Evolutionary conservation across 2,113 vertebrate genomes (phyloP).

Genomic region (Pholis gunnellus): DNA sequence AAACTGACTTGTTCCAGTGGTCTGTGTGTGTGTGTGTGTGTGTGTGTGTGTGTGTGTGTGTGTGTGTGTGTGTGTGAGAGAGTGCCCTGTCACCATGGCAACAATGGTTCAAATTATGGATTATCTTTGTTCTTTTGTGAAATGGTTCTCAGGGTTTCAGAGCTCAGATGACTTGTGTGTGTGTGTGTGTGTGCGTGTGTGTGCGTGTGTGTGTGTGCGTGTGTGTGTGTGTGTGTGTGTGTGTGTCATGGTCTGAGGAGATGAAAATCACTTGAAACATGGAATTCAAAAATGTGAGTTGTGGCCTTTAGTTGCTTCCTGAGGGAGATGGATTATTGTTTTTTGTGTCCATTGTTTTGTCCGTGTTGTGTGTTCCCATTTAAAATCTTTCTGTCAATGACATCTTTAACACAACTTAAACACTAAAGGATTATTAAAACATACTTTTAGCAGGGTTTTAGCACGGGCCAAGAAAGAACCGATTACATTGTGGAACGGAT

Average conservation of each 20-base stretch:
- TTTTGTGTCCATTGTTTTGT: no score
- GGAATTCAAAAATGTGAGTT: not conserved
- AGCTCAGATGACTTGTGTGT: not conserved
- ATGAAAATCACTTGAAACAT: conserved; percentile 16
- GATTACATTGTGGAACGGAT: not conserved
- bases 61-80: not conserved
- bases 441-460: no score
- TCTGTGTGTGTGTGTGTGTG: not conserved
- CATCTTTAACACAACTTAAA: not conserved
- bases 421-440: not conserved
- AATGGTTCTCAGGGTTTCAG: conserved; percentile 30
- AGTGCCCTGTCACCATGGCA: conserved; percentile 19
- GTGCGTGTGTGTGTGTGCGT: conserved; percentile 6
- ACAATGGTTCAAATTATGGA: conserved; percentile 42
- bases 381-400: no score
- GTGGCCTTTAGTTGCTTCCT: not conserved
- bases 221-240: conserved; percentile 1
- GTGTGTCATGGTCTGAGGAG: not conserved
- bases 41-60: not conserved
- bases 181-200: conserved; percentile 16
- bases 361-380: no score
- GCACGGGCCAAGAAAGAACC: no score
- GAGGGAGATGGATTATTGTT: not conserved
- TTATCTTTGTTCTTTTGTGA: conserved; percentile 32
- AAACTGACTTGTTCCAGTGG: not conserved